A percentile compares a stretch with the other conserved stretches of the same genome.
Conservation (phyloP, 2,888 invertebrate species). For the Macaria liturata region DNA sequence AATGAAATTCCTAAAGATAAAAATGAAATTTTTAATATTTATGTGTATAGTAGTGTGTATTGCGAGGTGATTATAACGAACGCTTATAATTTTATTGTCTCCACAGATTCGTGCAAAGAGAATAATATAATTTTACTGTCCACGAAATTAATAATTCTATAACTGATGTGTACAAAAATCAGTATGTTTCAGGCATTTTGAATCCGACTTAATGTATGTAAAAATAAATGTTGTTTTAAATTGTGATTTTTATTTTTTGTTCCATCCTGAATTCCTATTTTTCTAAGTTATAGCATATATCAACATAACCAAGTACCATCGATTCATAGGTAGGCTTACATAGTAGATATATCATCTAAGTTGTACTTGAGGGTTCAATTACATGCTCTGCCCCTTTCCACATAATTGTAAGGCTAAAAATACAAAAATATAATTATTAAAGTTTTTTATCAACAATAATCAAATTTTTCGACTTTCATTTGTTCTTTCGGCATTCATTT, state of each 20-base stretch:
- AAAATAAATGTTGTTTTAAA: conserved; percentile 84
- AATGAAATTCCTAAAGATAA: conserved; percentile 79
- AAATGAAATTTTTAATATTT: conserved; percentile 76
- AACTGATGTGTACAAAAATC: conserved; percentile 81
- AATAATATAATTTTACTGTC: conserved; percentile 75
- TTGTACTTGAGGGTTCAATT: too few species aligned
- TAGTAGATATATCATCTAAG: too few species aligned
- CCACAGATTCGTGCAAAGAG: conserved; percentile 64
- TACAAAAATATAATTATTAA: too few species aligned
- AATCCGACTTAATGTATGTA: conserved; percentile 84
- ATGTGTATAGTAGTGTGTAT: conserved; percentile 72
- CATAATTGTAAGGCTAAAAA: too few species aligned
- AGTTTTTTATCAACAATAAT: too few species aligned
- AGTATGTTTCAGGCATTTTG: conserved; percentile 83
- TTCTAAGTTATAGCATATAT: conserved; percentile 6
- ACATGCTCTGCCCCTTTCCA: too few species aligned
- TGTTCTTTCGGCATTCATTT: too few species aligned
- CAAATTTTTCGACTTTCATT: too few species aligned
- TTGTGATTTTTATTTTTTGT: conserved; percentile 69
- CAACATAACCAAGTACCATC: too few species aligned
- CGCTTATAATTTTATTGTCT: conserved; percentile 58
- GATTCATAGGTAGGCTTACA: too few species aligned
- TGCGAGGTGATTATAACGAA: conserved; percentile 63
- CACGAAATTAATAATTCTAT: conserved; percentile 74
- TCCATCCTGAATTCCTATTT: neutral